Evolutionary conservation across 2,797 vertebrate genomes (phyloP).

Genomic region (Simalia tracyae): DNA sequence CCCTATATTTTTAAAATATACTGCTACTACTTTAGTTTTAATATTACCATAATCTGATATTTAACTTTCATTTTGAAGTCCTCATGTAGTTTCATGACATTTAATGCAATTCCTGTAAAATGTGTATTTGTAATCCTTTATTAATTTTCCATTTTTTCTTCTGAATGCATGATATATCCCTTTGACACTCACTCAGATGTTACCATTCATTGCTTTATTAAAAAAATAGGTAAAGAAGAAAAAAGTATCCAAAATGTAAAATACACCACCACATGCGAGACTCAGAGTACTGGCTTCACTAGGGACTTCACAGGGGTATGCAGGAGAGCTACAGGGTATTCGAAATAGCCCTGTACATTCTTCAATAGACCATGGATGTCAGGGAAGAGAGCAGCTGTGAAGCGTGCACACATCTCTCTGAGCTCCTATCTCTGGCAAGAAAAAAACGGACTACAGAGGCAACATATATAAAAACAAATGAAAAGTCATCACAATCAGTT

Average conservation of each 20-base stretch:
- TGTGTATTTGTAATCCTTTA: background rate
- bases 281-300: background rate
- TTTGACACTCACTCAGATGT: background rate
- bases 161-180: background rate
- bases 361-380: background rate
- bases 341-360: background rate
- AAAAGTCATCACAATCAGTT: conserved; percentile 84
- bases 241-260: background rate
- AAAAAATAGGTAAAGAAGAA: background rate
- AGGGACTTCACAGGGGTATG: background rate
- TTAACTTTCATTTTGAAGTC: background rate
- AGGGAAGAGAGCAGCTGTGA: background rate
- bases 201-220: background rate
- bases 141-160: background rate
- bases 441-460: conserved; percentile 69
- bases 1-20: background rate
- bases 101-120: background rate
- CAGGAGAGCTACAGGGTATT: background rate
- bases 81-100: background rate
- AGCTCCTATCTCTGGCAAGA: conserved; percentile 18
- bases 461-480: conserved; percentile 77
- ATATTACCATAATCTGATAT: background rate
- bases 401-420: background rate
- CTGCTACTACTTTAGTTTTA: background rate
- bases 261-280: background rate